These are phyloP conservation scores for Sicus ferrugineus DNA, from an alignment of 2,888 invertebrate genomes.

Conservation along the genomic window DNA sequence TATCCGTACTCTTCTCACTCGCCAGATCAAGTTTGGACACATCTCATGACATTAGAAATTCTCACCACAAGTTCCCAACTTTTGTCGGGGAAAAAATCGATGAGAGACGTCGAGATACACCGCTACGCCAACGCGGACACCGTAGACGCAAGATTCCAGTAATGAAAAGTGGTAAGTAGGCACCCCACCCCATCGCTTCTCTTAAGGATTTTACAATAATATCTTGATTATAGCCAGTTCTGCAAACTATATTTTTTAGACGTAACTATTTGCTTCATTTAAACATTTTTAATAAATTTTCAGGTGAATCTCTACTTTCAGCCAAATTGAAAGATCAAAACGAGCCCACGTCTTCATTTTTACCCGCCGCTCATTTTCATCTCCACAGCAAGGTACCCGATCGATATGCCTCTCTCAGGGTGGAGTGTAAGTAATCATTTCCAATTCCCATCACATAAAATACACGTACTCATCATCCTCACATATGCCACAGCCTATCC, in stretches of 20 bases:
- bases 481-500: constrained; percentile 46
- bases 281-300: constrained; percentile 44
- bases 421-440: constrained; percentile 45
- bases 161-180: constrained; percentile 43
- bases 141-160: constrained; percentile 43
- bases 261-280: too few species aligned
- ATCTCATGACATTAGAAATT: not conserved
- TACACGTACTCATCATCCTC: not conserved
- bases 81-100: constrained; percentile 32
- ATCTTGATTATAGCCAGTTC: too few species aligned
- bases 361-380: constrained; percentile 59
- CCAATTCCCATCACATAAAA: not conserved
- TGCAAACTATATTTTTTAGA: too few species aligned
- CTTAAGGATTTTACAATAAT: too few species aligned
- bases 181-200: not conserved
- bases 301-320: constrained; percentile 59
- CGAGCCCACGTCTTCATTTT: constrained; percentile 7
- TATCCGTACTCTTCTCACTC: too few species aligned
- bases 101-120: constrained; percentile 36
- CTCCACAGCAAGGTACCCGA: constrained; percentile 52
- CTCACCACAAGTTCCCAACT: constrained; percentile 11
- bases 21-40: not conserved
- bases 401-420: constrained; percentile 44
- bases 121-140: constrained; percentile 24
- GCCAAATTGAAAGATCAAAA: constrained; percentile 49